Evolutionary conservation across 2,888 invertebrate species (phyloP).

Genomic region (Idaea dimidiata): DNA sequence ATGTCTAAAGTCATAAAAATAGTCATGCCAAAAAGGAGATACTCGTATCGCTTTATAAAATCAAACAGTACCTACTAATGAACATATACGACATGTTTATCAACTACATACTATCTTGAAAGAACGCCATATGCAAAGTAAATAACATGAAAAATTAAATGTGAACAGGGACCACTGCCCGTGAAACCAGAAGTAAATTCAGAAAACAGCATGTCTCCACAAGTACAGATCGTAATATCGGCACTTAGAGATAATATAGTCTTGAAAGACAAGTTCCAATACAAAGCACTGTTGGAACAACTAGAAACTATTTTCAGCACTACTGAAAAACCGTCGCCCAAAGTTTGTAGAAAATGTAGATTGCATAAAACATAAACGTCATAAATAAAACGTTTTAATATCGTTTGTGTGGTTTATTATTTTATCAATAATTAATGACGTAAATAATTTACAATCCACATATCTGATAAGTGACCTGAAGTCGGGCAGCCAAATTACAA

Average conservation of each 20-base stretch:
- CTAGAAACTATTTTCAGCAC: constrained; percentile 47
- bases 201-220: constrained; percentile 32
- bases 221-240: constrained; percentile 44
- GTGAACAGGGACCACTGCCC: constrained; percentile 37
- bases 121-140: neutral
- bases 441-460: too few species aligned
- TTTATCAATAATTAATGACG: too few species aligned
- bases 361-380: neutral
- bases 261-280: constrained; percentile 38
- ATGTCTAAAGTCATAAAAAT: constrained; percentile 45
- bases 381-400: neutral
- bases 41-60: constrained; percentile 49
- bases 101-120: neutral
- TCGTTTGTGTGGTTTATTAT: neutral
- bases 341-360: constrained; percentile 3
- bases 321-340: neutral
- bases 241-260: constrained; percentile 43
- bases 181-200: constrained; percentile 3
- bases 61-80: constrained; percentile 55
- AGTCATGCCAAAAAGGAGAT: constrained; percentile 53
- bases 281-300: constrained; percentile 38
- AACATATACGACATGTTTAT: constrained; percentile 4
- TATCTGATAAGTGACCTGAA: too few species aligned
- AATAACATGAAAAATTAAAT: constrained; percentile 31
- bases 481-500: too few species aligned